A percentile compares a stretch with the other conserved stretches of the same genome.
Evolutionary conservation across 2,888 invertebrate genomes (phyloP).

Genomic region (Nomada hirtipes): DNA sequence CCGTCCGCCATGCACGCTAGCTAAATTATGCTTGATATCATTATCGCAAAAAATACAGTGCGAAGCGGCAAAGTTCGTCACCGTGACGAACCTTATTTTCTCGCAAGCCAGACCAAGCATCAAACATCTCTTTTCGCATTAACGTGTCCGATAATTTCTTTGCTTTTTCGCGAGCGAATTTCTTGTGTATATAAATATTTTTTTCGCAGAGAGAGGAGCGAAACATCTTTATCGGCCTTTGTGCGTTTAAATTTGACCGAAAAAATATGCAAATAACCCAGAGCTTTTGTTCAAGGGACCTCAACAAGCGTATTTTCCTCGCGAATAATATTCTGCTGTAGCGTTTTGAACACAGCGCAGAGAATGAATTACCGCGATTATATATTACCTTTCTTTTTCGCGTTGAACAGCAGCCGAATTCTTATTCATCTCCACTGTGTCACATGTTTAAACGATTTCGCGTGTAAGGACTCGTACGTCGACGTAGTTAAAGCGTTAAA

Average conservation of each 20-base stretch:
- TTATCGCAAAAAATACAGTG: slow-evolving; percentile 25
- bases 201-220: not conserved
- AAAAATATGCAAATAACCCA: slow-evolving; percentile 6
- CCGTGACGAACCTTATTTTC: not conserved
- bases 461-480: not conserved
- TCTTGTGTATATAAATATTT: not conserved
- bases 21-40: slow-evolving; percentile 31
- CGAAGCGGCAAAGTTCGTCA: not conserved
- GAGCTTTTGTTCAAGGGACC: not conserved
- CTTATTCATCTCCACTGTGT: not conserved
- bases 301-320: slow-evolving; percentile 2
- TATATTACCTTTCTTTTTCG: not conserved
- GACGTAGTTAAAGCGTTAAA: not conserved
- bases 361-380: not conserved
- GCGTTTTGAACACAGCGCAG: slow-evolving; percentile 3
- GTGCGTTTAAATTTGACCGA: slow-evolving; percentile 20
- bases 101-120: not conserved
- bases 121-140: not conserved
- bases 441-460: not conserved
- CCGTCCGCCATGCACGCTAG: not conserved
- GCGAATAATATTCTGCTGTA: slow-evolving; percentile 5
- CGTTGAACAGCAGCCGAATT: not conserved
- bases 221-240: not conserved
- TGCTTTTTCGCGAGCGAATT: not conserved
- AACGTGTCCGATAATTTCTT: not conserved